phyloP scores from a whole-genome alignment of 2,113 vertebrate species.

The Indicator indicator region DNA sequence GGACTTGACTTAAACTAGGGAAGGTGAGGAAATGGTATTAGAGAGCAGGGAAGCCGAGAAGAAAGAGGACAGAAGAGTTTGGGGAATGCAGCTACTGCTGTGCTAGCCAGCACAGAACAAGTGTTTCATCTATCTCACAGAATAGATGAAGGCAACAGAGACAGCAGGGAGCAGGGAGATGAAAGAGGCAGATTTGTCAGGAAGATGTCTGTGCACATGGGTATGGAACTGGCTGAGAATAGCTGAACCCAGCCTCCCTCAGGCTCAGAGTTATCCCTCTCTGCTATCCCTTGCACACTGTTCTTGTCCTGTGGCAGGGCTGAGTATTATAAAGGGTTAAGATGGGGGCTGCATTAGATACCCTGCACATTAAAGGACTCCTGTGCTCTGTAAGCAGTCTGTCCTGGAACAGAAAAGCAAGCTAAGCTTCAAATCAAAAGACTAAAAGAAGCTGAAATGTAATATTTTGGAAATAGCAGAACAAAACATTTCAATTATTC shows the following conservation, averaged over 20 bases:
- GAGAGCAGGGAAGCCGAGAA: background rate
- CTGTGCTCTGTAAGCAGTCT: background rate
- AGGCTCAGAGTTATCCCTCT: fast-evolving
- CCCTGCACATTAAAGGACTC: background rate
- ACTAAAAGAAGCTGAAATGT: background rate
- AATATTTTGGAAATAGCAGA: background rate
- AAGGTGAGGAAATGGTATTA: background rate
- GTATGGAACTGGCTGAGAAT: background rate
- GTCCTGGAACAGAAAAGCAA: background rate
- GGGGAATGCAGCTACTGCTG: background rate
- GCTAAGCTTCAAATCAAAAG: background rate
- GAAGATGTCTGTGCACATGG: background rate
- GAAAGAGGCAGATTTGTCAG: background rate
- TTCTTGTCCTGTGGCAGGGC: background rate
- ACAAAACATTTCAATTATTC: background rate
- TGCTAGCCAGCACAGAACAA: background rate
- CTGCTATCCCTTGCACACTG: background rate
- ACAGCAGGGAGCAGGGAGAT: background rate
- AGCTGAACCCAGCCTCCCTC: background rate
- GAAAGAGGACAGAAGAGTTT: background rate
- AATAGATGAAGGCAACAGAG: background rate
- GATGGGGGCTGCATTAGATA: background rate
- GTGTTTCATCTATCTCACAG: background rate
- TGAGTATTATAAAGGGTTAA: background rate
- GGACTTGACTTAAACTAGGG: background rate